Percentiles rank a stretch among this genome's conserved stretches.
Evolutionary conservation across 2,888 invertebrate species (phyloP).

Genomic region (Melikaiella ostensackeni): DNA sequence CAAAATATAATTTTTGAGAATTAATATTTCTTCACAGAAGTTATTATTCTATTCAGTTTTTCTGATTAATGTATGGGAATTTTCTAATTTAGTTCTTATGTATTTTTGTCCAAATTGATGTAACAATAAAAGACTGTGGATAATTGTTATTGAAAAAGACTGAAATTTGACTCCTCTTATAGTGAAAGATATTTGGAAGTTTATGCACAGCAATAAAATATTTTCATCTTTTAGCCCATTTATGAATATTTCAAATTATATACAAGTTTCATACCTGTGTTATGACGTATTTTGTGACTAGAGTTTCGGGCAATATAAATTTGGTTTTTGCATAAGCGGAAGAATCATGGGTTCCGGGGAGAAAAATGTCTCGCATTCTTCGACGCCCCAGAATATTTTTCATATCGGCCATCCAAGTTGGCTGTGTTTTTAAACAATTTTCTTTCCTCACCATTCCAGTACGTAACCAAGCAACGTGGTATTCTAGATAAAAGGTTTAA

Average conservation of each 20-base stretch:
- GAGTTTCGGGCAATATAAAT: slow-evolving; percentile 59
- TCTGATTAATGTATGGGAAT: no score
- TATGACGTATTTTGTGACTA: slow-evolving; percentile 78
- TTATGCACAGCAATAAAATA: no score
- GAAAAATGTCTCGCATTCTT: slow-evolving; percentile 80
- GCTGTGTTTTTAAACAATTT: slow-evolving; percentile 79
- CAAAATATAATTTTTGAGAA: no score
- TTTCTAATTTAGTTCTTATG: no score
- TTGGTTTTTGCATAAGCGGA: slow-evolving; percentile 78
- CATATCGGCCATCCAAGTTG: slow-evolving; percentile 81
- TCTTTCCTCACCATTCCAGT: slow-evolving; percentile 71
- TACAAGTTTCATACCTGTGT: slow-evolving; percentile 74
- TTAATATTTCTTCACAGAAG: no score
- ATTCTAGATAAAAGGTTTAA: slow-evolving; percentile 53
- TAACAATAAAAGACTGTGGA: no score
- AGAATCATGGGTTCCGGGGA: slow-evolving; percentile 86
- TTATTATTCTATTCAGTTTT: no score
- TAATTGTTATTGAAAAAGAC: no score
- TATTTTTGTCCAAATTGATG: no score
- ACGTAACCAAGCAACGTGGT: slow-evolving; percentile 63
- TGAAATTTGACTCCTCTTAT: no score
- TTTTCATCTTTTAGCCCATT: background rate
- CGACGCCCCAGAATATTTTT: slow-evolving; percentile 75
- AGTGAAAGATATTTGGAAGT: no score
- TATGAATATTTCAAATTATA: background rate